Percentiles rank a stretch among this genome's conserved stretches.
These are phyloP conservation scores for Dichetophora obliterata DNA, from an alignment of 2,888 invertebrate genomes.

Conservation along the genomic window DNA sequence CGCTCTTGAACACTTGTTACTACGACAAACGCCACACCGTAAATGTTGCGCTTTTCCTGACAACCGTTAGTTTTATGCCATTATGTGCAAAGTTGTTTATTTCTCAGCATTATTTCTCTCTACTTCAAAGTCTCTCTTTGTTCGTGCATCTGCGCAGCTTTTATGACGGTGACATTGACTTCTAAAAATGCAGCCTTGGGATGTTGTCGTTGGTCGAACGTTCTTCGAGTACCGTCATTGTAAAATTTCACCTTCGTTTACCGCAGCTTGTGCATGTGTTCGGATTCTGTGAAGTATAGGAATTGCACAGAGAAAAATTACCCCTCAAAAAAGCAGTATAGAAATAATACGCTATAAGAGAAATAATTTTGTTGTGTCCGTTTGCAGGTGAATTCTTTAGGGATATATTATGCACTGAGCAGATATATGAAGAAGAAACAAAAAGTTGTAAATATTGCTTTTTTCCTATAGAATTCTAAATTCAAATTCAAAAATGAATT, in stretches of 20 bases:
- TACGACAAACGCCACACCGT: not conserved
- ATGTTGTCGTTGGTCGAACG: not conserved
- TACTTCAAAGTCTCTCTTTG: not conserved
- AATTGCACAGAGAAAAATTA: not conserved
- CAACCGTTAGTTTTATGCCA: constrained; percentile 28
- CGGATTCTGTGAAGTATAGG: not conserved
- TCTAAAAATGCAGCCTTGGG: constrained; percentile 4
- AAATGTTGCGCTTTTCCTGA: constrained; percentile 25
- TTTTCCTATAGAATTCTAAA: too few relatives aligned
- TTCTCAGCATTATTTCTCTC: not conserved
- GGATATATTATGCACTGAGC: too few relatives aligned
- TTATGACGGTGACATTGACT: constrained; percentile 17
- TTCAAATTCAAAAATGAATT: too few relatives aligned
- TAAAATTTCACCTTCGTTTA: not conserved
- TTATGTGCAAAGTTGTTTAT: constrained; percentile 10
- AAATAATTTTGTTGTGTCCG: too few relatives aligned
- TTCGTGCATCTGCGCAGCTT: not conserved
- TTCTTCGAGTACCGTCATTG: not conserved
- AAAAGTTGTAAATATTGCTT: too few relatives aligned
- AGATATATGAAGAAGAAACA: too few relatives aligned
- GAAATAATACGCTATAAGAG: too few relatives aligned
- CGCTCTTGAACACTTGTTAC: not conserved
- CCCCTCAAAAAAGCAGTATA: not conserved
- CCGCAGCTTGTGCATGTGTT: not conserved
- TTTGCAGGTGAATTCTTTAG: too few relatives aligned